Evolutionary conservation across 2,113 vertebrate genomes (phyloP).

Genomic region (Ciconia boyciana): DNA sequence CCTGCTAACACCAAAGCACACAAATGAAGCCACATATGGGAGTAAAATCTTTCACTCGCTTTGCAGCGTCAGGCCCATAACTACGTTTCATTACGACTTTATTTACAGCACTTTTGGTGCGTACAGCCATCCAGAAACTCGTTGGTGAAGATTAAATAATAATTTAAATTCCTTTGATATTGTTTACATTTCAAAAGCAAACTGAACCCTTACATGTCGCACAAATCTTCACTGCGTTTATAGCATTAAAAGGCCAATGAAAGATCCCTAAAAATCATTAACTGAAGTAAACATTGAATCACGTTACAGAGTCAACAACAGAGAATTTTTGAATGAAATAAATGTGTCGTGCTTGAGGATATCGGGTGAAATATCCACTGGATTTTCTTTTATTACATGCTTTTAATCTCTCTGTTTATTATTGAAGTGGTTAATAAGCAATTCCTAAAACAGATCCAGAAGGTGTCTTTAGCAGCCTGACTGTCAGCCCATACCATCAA

Average conservation of each 20-base stretch:
- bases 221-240: not conserved
- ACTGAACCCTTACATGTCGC: not conserved
- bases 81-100: not conserved
- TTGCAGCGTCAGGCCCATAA: not conserved
- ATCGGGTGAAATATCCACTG: constrained; percentile 49
- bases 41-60: not conserved
- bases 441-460: constrained; percentile 62
- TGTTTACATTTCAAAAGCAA: constrained; percentile 15
- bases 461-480: constrained; percentile 46
- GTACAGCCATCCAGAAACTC: not conserved
- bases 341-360: not conserved
- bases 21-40: not conserved
- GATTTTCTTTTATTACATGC: constrained; percentile 56
- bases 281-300: constrained; percentile 32
- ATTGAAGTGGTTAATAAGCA: constrained; percentile 57
- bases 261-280: constrained; percentile 61
- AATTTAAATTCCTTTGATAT: not conserved
- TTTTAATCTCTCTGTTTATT: constrained; percentile 66
- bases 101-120: not conserved
- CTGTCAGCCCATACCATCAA: constrained; percentile 43
- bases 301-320: constrained; percentile 35
- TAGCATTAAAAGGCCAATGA: not conserved
- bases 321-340: constrained; percentile 41
- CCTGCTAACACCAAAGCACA: not conserved
- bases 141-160: not conserved